Percentiles rank a stretch among this genome's conserved stretches.
Conservation (phyloP, 2,797 vertebrate species). For the Zenarchopterus dispar region DNA sequence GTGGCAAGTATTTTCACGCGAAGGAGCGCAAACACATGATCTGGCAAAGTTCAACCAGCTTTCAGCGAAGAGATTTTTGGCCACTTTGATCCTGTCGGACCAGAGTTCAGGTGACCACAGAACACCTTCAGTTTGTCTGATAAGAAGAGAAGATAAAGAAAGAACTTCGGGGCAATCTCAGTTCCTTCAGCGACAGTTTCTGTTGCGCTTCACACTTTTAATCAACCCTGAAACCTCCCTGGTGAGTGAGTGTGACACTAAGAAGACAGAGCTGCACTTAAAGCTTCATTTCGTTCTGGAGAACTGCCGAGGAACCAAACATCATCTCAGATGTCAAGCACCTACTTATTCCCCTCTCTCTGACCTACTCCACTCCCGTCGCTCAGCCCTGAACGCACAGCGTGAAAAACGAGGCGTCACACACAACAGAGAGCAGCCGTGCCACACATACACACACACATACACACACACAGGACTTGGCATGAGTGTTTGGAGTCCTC, state of each 20-base stretch:
- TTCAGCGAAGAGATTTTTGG: no score
- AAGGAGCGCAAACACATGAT: background rate
- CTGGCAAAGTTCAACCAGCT: no score
- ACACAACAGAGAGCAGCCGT: slow-evolving; percentile 32
- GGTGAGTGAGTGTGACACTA: slow-evolving; percentile 8
- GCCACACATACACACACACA: slow-evolving; percentile 17
- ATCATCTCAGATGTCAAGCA: slow-evolving; percentile 48
- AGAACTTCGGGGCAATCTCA: no score
- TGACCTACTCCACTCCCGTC: slow-evolving; percentile 34
- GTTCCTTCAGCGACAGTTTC: no score
- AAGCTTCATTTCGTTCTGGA: slow-evolving; percentile 1
- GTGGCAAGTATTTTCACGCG: slow-evolving; percentile 67
- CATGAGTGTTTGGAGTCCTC: background rate
- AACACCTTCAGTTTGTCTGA: no score
- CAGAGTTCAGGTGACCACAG: no score
- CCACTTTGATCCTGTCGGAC: no score
- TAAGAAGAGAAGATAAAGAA: no score
- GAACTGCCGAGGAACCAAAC: slow-evolving; percentile 15
- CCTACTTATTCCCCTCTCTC: slow-evolving; percentile 24
- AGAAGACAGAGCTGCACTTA: slow-evolving; percentile 22
- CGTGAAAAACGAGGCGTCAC: slow-evolving; percentile 7
- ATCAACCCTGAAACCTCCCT: background rate
- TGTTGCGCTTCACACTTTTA: background rate
- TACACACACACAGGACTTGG: slow-evolving; percentile 9
- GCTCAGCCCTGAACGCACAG: no score